Conservation (phyloP, 23 tunicate genomes). For the Styela clava region DNA sequence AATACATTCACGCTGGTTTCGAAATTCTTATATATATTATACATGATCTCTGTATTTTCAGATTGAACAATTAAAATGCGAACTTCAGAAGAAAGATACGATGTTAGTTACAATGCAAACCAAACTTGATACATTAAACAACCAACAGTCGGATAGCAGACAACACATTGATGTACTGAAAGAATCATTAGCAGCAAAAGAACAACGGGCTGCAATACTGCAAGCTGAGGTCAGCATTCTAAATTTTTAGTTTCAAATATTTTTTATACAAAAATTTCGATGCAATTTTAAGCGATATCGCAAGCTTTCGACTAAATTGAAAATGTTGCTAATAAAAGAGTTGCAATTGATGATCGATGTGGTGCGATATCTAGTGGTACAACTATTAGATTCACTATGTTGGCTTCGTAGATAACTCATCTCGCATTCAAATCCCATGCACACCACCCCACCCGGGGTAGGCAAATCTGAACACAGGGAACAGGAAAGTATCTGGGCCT, state of each 20-base stretch:
- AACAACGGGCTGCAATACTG: conserved; percentile 70
- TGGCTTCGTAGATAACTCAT: too few species aligned
- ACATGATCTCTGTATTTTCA: too few species aligned
- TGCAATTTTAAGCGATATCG: background rate
- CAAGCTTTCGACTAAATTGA: background rate
- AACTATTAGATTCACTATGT: too few species aligned
- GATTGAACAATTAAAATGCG: conserved; percentile 83
- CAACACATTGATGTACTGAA: conserved; percentile 92
- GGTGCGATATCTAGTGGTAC: too few species aligned
- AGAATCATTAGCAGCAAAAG: conserved; percentile 80
- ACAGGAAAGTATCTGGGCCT: too few species aligned
- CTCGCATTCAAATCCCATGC: too few species aligned
- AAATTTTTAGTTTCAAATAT: too few species aligned
- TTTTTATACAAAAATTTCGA: background rate
- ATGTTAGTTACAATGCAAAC: conserved; percentile 77
- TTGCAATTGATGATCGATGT: too few species aligned
- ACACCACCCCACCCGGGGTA: too few species aligned
- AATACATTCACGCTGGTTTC: too few species aligned
- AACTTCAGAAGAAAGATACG: conserved; percentile 67
- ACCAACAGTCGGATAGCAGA: conserved; percentile 88
- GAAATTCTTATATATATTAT: too few species aligned
- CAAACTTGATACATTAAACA: conserved; percentile 68
- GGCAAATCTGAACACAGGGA: too few species aligned
- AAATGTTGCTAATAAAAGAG: background rate
- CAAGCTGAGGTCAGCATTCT: conserved; percentile 72